A percentile compares a stretch with the other conserved stretches of the same genome.
Conservation (phyloP, 1,140 invertebrate genomes). For the Metaphire vulgaris region DNA sequence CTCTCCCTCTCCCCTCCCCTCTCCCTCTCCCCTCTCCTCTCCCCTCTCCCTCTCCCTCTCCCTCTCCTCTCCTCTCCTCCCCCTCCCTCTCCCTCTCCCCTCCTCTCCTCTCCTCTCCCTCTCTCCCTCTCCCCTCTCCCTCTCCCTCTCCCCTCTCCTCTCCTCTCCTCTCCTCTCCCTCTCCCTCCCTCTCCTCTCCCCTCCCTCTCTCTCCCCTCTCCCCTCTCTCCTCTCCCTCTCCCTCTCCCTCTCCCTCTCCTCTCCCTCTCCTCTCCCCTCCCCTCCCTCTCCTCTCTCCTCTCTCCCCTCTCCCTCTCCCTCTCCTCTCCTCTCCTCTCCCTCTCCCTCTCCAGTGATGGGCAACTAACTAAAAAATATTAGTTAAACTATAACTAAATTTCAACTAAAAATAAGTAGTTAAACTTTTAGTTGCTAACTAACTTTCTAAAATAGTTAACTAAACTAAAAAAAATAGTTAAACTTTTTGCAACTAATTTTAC, state of each 20-base stretch:
- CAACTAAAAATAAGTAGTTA: no score
- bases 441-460: no score
- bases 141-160: not conserved
- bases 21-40: not conserved
- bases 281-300: constrained; percentile 8
- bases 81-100: not conserved
- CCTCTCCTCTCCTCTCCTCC: not conserved
- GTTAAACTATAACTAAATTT: no score
- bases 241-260: constrained; percentile 20
- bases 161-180: not conserved
- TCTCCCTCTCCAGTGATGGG: not conserved
- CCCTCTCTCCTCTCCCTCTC: constrained; percentile 1
- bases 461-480: no score
- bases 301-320: not conserved
- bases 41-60: not conserved
- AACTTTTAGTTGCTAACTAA: no score
- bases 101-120: not conserved
- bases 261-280: no score
- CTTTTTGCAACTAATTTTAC: no score
- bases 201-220: not conserved
- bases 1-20: not conserved
- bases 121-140: not conserved
- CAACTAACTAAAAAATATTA: no score
- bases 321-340: not conserved
- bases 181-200: not conserved